phyloP scores from a whole-genome alignment of 2,888 invertebrate species.

The Ctena decussata region DNA sequence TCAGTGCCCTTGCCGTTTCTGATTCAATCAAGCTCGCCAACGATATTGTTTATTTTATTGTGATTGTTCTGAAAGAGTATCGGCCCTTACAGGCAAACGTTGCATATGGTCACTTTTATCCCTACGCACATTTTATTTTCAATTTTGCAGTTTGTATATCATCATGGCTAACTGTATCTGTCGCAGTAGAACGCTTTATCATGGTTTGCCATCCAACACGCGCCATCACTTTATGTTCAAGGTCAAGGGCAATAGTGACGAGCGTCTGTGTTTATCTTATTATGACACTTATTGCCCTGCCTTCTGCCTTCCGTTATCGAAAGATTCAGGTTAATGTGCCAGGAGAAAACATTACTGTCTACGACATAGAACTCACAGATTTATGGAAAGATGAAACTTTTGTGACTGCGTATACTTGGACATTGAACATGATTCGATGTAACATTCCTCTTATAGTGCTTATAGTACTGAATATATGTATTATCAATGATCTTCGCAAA shows the following conservation, averaged over 20 bases:
- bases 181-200: slow-evolving; percentile 84
- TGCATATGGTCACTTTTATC: slow-evolving; percentile 79
- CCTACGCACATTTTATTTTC: slow-evolving; percentile 84
- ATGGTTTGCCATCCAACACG: slow-evolving; percentile 83
- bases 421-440: slow-evolving; percentile 76
- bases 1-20: slow-evolving; percentile 82
- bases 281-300: slow-evolving; percentile 75
- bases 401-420: slow-evolving; percentile 70
- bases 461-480: slow-evolving; percentile 74
- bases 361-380: slow-evolving; percentile 61
- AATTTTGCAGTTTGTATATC: slow-evolving; percentile 82
- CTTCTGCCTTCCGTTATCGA: slow-evolving; percentile 75
- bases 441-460: slow-evolving; percentile 77
- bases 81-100: slow-evolving; percentile 66
- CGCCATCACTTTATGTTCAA: slow-evolving; percentile 76
- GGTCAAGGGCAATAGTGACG: slow-evolving; percentile 73
- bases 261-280: slow-evolving; percentile 66
- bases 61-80: slow-evolving; percentile 72
- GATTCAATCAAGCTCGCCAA: slow-evolving; percentile 83
- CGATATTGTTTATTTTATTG: slow-evolving; percentile 82
- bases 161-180: slow-evolving; percentile 84
- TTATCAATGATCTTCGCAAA: slow-evolving; percentile 75
- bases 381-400: slow-evolving; percentile 72
- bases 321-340: slow-evolving; percentile 56
- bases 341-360: slow-evolving; percentile 47